phyloP scores from a whole-genome alignment of 2,113 vertebrate genomes.

The Uria aalge region DNA sequence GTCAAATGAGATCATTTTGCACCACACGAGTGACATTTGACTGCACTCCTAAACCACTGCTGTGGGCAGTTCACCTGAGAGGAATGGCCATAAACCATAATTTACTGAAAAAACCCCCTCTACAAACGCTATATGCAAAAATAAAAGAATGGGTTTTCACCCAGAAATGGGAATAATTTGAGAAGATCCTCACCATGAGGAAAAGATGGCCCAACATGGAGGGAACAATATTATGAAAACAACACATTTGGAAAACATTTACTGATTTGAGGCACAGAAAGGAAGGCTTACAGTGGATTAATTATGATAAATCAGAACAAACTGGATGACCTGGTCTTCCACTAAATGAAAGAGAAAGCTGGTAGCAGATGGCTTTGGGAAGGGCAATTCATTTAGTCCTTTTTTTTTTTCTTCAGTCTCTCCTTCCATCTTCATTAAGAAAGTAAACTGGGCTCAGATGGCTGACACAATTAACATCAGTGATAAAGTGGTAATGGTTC shows the following conservation, averaged over 20 bases:
- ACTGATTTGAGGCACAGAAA: neutral
- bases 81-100: neutral
- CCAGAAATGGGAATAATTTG: neutral
- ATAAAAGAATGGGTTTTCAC: neutral
- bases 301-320: neutral
- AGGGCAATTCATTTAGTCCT: neutral
- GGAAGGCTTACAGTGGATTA: neutral
- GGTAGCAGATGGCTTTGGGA: slow-evolving; percentile 25
- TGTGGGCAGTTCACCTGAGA: neutral
- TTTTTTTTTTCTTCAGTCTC: neutral
- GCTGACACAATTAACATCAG: neutral
- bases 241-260: neutral
- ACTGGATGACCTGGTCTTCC: neutral
- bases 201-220: neutral
- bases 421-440: slow-evolving; percentile 33
- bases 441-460: neutral
- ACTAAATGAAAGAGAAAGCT: neutral
- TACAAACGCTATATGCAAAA: neutral
- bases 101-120: neutral
- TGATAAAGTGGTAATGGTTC: neutral
- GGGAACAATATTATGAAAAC: neutral
- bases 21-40: neutral
- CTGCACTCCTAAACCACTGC: neutral
- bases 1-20: neutral
- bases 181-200: neutral